Base-by-base conservation (phyloP, 2,113 vertebrate genomes). In the Austrofundulus limnaeus region DNA sequence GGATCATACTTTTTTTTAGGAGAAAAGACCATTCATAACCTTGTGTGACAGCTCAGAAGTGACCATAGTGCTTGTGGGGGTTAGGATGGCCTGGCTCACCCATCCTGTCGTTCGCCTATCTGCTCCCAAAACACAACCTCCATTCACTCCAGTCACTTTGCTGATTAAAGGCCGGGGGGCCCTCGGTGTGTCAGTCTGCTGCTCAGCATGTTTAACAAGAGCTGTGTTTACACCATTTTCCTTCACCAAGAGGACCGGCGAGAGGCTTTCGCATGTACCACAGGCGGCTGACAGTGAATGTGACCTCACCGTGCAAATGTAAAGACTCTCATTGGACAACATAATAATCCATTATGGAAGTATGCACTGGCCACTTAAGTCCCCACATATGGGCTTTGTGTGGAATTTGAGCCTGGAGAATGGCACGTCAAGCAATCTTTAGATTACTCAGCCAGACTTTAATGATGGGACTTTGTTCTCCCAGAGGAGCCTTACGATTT, bases 161-260 rank as follows among this genome's bases (percentile, higher is more conserved):
- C 84, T 84, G 85, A 87, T 87, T 87, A 82, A 85, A 81, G 74
- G 70, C 66, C 19, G 1, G 64, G n/a, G 75, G 83, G 68, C 61
- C 76, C 69, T 59, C 51, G 0, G 62, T 55, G 68, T 77, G 72
- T 72, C 63, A 19, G 57, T 42, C 64, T 72, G 64, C 66, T 16
- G 61, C 75, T 66, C 43, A 69, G 62, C 81, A 80, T 67, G n/a
- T 82, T 85, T 77, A 81, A 74, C 78, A 68, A 78, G 70, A 42
- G 20, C 56, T 20, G 45, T 74, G 73, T 83, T 88, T 71, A 74
- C 65, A 34, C 59, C 72, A 7, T 68, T 77, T 87, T 60, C 80
- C 54, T 61, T 66, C 37, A 66, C 25, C 24, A 59, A 68, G 54
- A 50, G 52, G 58, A 51, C 24, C 23, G 14, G 58, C 14, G 56